Evolutionary conservation across 2,888 invertebrate species (phyloP), one percentile per base, ranked within the genome.

Genomic region (Acleris sparsana): DNA sequence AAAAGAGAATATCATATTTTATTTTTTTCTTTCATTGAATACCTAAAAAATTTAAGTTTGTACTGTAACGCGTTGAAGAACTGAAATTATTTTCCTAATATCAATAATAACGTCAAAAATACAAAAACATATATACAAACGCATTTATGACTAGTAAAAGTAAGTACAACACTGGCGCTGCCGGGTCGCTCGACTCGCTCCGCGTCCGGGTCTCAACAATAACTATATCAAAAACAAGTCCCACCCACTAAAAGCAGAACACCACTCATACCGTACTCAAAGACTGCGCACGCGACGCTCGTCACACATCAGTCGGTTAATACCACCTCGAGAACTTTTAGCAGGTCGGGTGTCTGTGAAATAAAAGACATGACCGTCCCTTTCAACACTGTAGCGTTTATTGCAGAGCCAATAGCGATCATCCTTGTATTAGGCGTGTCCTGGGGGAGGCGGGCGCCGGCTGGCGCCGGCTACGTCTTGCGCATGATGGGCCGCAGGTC

Each of bases 131-230:
- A 87, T 87, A 85, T 85, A 92, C 86, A 90, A 90, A 90, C 61
- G 80, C 80, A 83, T 89, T 88, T 87, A 90, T 89, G 89, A 89
- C 89, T 90, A 91, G 90, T 88, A 90, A 87, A 83, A 85, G 85
- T 83, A 85, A 84, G 85, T 84, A 87, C 84, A 88, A 81, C 83
- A 81, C 77, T 83, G 81, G 80, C 80, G 81, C 77, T 82, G 80
- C 80, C 80, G 73, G 75, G 75, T 76, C 74, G 74, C 58, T 71
- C 67, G 71, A 74, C 76, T 76, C 75, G 72, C 74, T 72, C 75
- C 78, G 74, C 58, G 72, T 73, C 74, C 76, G 73, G 75, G 48
- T 48, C 43, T 78, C 79, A 76, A 73, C 73, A 83, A 85, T 79
- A 85, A 77, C 77, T 71, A 78, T 85, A 86, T 87, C 82, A 88